Percentiles rank a stretch among this genome's conserved stretches.
phyloP scores from a whole-genome alignment of 1,140 invertebrate genomes.

The Papilio dardanus region DNA sequence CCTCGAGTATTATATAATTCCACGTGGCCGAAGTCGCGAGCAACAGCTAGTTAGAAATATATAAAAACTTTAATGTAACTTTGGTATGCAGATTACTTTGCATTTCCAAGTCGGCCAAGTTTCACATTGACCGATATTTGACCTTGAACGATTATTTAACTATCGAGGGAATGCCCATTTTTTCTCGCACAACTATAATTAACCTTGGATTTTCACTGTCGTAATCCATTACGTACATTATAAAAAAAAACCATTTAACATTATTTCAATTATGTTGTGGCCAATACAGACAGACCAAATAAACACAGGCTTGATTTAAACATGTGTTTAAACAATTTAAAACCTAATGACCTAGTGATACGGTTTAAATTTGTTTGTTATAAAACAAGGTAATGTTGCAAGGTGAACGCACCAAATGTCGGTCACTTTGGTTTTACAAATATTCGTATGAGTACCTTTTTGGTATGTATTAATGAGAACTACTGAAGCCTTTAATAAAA shows the following conservation, averaged over 20 bases:
- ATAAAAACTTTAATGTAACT: no score
- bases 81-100: no score
- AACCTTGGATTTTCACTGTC: not conserved
- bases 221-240: not conserved
- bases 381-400: not conserved
- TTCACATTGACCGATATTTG: not conserved
- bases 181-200: not conserved
- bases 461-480: not conserved
- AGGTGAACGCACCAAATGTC: slow-evolving; percentile 22
- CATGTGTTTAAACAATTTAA: not conserved
- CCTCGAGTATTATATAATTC: no score
- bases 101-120: no score
- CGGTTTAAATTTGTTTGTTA: slow-evolving; percentile 2
- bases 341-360: not conserved
- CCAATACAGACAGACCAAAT: not conserved
- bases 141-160: not conserved
- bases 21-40: no score
- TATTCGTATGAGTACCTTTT: not conserved
- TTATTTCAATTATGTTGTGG: not conserved
- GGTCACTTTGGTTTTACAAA: not conserved
- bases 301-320: not conserved
- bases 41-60: no score
- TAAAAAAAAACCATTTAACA: not conserved
- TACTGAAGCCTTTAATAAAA: not conserved
- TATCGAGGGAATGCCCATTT: not conserved